Percentiles rank a stretch among this genome's conserved stretches.
These are phyloP conservation scores for Leptarthrus brevirostris DNA, from an alignment of 2,888 invertebrate species.

Conservation along the genomic window DNA sequence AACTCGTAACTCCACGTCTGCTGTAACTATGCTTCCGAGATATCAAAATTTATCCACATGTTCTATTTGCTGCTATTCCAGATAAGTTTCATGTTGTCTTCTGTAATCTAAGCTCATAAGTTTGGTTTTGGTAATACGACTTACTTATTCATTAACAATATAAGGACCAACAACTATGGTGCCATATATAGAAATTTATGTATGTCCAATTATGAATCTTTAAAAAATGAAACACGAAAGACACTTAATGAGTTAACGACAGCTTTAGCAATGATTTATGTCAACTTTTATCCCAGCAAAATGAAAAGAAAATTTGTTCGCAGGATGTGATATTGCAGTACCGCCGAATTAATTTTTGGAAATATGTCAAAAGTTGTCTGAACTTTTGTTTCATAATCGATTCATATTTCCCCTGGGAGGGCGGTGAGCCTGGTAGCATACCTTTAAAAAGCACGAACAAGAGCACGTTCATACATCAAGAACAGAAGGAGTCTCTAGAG, in stretches of 20 bases:
- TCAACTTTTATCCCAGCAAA: not conserved
- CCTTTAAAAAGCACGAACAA: slow-evolving; percentile 6
- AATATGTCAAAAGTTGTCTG: slow-evolving; percentile 43
- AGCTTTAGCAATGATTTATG: slow-evolving; percentile 37
- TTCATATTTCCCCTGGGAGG: slow-evolving; percentile 10
- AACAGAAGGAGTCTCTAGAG: not conserved
- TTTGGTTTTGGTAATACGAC: too few relatives aligned
- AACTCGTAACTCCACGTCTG: too few relatives aligned
- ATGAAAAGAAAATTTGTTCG: slow-evolving; percentile 15
- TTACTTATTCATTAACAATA: too few relatives aligned
- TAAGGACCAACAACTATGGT: too few relatives aligned
- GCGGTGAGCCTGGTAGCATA: not conserved
- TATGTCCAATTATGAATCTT: too few relatives aligned
- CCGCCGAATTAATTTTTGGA: slow-evolving; percentile 28
- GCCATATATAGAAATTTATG: too few relatives aligned
- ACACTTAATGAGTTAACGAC: not conserved
- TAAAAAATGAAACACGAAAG: too few relatives aligned
- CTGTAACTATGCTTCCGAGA: too few relatives aligned
- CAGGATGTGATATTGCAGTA: slow-evolving; percentile 10
- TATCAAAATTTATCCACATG: too few relatives aligned
- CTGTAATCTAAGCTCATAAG: too few relatives aligned
- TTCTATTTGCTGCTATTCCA: too few relatives aligned
- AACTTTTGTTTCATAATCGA: slow-evolving; percentile 36
- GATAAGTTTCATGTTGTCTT: too few relatives aligned
- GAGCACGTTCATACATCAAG: slow-evolving; percentile 33